phyloP scores from a whole-genome alignment of 2,113 vertebrate species.

The Paracanthobrama guichenoti region DNA sequence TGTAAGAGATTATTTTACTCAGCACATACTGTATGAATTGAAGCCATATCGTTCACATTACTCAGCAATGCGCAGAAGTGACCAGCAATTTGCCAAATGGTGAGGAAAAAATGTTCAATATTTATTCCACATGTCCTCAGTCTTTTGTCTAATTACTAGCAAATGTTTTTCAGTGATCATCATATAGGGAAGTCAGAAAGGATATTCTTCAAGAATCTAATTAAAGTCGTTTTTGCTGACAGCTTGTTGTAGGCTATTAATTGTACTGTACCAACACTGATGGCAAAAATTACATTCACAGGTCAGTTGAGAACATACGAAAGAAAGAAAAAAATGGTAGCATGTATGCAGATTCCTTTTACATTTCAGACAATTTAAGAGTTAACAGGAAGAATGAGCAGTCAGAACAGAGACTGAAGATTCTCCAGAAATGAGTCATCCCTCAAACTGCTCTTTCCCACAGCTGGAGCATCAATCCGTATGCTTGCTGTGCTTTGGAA shows the following conservation, averaged over 20 bases:
- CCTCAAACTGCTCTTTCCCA: conserved; percentile 50
- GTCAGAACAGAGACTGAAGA: conserved; percentile 41
- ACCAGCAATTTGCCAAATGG: background rate
- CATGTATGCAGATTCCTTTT: conserved; percentile 31
- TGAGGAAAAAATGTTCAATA: background rate
- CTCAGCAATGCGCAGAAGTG: background rate
- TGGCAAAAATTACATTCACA: background rate
- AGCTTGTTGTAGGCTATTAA: background rate
- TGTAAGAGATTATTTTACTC: conserved; percentile 31
- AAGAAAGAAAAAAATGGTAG: background rate
- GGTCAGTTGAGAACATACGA: conserved; percentile 1
- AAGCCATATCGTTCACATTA: background rate
- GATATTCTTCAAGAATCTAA: background rate
- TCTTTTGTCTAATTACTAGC: background rate
- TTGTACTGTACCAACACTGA: background rate
- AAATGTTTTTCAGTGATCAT: background rate
- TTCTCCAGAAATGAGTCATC: conserved; percentile 56
- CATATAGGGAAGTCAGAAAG: background rate
- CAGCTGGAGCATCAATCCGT: conserved; percentile 45
- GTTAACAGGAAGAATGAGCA: conserved; percentile 55
- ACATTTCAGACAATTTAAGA: conserved; percentile 60
- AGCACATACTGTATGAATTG: background rate
- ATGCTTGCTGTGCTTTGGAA: conserved; percentile 44
- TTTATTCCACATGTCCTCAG: background rate
- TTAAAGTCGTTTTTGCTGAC: background rate